phyloP scores from a whole-genome alignment of 1,140 invertebrate genomes.

The Polyergus mexicanus region DNA sequence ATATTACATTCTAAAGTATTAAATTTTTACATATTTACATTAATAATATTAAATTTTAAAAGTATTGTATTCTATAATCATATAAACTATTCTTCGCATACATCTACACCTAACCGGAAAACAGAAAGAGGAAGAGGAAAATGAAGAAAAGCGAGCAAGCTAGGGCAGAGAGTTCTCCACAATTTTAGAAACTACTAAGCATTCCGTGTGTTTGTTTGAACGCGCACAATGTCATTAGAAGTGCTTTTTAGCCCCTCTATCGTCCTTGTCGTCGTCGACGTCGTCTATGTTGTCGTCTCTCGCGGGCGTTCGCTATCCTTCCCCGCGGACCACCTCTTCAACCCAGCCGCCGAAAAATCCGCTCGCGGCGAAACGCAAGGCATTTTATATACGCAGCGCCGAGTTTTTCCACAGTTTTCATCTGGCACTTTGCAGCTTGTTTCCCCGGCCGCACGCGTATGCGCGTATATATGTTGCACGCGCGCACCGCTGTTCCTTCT shows the following conservation, averaged over 20 bases:
- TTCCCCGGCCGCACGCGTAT: constrained; percentile 51
- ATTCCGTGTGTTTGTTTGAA: constrained; percentile 80
- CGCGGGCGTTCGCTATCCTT: constrained; percentile 4
- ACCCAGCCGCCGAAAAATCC: constrained; percentile 38
- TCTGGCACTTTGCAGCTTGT: constrained; percentile 53
- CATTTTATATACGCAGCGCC: constrained; percentile 17
- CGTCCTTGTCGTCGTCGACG: constrained; percentile 56
- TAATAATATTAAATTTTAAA: neutral
- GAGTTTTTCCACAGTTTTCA: constrained; percentile 60
- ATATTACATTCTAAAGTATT: neutral
- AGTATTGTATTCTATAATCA: neutral
- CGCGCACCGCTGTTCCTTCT: constrained; percentile 11
- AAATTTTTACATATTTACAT: neutral
- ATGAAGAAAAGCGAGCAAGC: constrained; percentile 23
- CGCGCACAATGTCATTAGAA: constrained; percentile 79
- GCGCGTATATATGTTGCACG: constrained; percentile 25
- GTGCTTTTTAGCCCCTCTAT: constrained; percentile 73
- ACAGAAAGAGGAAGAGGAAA: constrained; percentile 32
- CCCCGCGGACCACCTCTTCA: neutral
- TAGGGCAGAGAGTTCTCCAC: constrained; percentile 60
- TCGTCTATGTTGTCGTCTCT: constrained; percentile 65
- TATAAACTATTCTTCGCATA: neutral
- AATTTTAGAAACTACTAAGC: constrained; percentile 79
- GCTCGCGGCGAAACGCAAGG: constrained; percentile 31
- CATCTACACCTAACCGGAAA: neutral